Evolutionary conservation across 1,140 invertebrate genomes (phyloP).

Genomic region (Paracyclopina nana): DNA sequence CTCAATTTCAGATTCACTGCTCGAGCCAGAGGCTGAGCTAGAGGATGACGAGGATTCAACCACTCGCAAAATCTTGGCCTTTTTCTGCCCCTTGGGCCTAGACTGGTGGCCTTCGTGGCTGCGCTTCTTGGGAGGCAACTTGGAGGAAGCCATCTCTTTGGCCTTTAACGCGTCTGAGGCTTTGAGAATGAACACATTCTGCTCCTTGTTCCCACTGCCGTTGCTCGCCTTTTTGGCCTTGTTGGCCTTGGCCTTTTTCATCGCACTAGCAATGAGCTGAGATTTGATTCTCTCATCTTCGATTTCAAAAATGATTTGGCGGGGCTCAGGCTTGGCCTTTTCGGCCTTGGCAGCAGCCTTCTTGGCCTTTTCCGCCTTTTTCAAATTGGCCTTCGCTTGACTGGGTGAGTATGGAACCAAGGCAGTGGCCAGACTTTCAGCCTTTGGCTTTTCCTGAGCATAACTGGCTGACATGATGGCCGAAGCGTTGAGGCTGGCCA

Average conservation of each 20-base stretch:
- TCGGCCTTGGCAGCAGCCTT: background rate
- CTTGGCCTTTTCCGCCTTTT: background rate
- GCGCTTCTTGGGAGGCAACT: conserved; percentile 9
- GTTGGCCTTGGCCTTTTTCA: conserved; percentile 8
- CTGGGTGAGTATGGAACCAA: too few species aligned
- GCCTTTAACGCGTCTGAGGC: background rate
- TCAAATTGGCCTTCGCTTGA: too few species aligned
- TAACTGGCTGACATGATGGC: conserved; percentile 78
- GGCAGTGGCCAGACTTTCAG: background rate
- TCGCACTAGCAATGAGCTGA: conserved; percentile 11
- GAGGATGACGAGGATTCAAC: too few species aligned
- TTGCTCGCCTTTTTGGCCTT: too few species aligned
- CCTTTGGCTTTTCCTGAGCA: background rate
- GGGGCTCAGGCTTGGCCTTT: background rate
- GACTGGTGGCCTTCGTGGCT: too few species aligned
- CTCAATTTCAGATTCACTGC: too few species aligned
- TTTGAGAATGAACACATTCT: too few species aligned
- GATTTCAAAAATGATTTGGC: conserved; percentile 1
- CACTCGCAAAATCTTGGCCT: too few species aligned
- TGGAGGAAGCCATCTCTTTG: background rate
- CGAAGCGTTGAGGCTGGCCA: conserved; percentile 78
- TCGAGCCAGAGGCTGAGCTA: too few species aligned
- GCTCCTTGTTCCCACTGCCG: too few species aligned
- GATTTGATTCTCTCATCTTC: conserved; percentile 9
- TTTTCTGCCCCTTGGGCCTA: too few species aligned